Evolutionary conservation across 2,797 vertebrate genomes (phyloP), one percentile per base, ranked within the genome.

Genomic region (Pipistrellus pipistrellus): DNA sequence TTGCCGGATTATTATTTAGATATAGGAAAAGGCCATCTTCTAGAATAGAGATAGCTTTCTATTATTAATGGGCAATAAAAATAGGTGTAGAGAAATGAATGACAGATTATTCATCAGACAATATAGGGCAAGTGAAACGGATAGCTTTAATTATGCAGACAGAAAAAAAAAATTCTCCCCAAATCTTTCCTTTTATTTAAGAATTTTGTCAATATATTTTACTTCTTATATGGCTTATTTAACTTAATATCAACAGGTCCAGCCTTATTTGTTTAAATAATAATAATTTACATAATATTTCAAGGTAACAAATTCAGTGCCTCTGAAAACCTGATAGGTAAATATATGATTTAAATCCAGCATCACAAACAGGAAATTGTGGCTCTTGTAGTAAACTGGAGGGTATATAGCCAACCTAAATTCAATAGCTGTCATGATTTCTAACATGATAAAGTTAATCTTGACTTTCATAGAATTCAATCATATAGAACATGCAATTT

Each of bases 1-100:
- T n/a, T 85, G 75, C 51, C 20, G 85, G 85, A 35, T 75, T 94
- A 21, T 94, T 82, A 77, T 76, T 80, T 86, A 71, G 68, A 91
- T 53, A 38, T 59, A 35, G 59, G 25, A 30, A 32, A 91, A 85
- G 57, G 23, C 66, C 25, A 25, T 94, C 75, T 73, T 94, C 77
- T 77, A 85, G 14, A 85, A 25, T 91, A 35, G 18, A 91, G 77
- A 96, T 72, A 38, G 32, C 62, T 88, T 93, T 94, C 32, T 68
- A 8, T 94, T 77, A 87, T 41, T 76, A 91, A 44, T 20, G 64
- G 14, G 38, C 59, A 91, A 51, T 89, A 86, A 94, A 95, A 85
- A 48, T 10, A 81, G 35, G 44, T 76, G 9, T 44, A 51, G n/a
- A 68, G 53, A 82, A 82, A 69, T 92, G 57, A 90, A 83, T 87